Percentiles rank a stretch among this genome's conserved stretches.
Evolutionary conservation across 2,797 vertebrate species (phyloP).

Genomic region (Meriones psammophilus): DNA sequence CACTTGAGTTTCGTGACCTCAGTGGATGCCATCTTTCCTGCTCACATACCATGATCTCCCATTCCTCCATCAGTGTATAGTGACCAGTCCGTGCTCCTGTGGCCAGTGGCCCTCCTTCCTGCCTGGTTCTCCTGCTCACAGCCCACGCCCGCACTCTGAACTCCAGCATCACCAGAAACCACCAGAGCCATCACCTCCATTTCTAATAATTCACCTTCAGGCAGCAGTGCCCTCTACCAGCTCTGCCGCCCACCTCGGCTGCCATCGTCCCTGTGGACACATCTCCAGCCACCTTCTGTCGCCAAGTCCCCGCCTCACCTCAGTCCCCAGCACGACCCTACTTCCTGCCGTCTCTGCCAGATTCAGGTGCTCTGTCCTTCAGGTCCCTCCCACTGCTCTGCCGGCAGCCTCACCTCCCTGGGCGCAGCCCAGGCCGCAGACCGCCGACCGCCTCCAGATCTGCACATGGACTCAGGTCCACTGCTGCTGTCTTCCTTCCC

Average conservation of each 20-base stretch:
- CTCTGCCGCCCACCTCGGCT: neutral
- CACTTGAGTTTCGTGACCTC: neutral
- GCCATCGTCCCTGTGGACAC: neutral
- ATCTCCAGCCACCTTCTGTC: neutral
- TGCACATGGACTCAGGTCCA: neutral
- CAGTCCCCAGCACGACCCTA: neutral
- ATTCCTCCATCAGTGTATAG: neutral
- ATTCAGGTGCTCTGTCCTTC: neutral
- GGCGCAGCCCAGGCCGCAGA: rapidly evolving
- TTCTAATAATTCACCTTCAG: neutral
- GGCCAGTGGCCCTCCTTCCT: neutral
- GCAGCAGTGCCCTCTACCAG: neutral
- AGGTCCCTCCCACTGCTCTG: neutral
- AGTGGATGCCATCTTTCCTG: rapidly evolving
- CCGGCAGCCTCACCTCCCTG: neutral
- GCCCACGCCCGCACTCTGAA: neutral
- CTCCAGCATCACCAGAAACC: neutral
- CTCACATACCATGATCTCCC: neutral
- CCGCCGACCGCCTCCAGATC: neutral
- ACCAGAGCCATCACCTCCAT: neutral
- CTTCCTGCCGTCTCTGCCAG: neutral
- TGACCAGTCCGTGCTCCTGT: neutral
- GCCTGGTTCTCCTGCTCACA: neutral
- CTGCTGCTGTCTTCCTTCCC: neutral
- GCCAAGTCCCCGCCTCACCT: neutral